A percentile compares a stretch with the other conserved stretches of the same genome.
These are phyloP conservation scores for Archivesica marissinica DNA, from an alignment of 1,140 invertebrate genomes.

Conservation along the genomic window DNA sequence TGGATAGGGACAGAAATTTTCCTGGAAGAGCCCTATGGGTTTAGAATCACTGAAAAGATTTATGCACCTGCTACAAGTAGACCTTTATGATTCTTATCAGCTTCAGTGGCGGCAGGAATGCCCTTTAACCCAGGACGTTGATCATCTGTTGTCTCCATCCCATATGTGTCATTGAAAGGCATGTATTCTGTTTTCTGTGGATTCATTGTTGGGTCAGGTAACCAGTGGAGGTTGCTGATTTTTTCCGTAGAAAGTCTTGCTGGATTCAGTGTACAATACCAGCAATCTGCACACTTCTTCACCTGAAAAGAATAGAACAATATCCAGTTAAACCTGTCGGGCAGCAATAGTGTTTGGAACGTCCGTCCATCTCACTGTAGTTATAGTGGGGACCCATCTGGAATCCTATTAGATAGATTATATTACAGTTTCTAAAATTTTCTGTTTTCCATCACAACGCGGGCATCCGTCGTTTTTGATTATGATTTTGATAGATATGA, in stretches of 20 bases:
- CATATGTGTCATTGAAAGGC: not conserved
- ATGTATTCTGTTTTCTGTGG: not conserved
- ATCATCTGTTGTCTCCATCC: slow-evolving; percentile 7
- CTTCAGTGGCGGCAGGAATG: not conserved
- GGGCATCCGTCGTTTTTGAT: no score
- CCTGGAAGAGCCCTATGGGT: no score
- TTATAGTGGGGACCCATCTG: no score
- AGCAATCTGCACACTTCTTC: not conserved
- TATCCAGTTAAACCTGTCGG: no score
- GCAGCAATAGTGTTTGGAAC: no score
- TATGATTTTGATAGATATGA: no score
- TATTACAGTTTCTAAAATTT: no score
- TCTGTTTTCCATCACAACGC: no score
- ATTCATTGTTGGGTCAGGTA: slow-evolving; percentile 13
- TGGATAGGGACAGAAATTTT: no score
- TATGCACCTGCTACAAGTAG: not conserved
- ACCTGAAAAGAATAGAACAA: slow-evolving; percentile 5
- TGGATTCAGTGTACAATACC: slow-evolving; percentile 21
- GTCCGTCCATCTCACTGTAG: no score
- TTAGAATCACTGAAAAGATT: no score
- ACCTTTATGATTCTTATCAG: slow-evolving; percentile 3
- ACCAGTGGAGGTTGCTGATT: not conserved
- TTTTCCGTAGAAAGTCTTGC: slow-evolving; percentile 8
- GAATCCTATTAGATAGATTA: no score
- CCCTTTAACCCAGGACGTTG: not conserved